Conservation (phyloP, 64 coral and sea anemone genomes). For the Porites australiensis region DNA sequence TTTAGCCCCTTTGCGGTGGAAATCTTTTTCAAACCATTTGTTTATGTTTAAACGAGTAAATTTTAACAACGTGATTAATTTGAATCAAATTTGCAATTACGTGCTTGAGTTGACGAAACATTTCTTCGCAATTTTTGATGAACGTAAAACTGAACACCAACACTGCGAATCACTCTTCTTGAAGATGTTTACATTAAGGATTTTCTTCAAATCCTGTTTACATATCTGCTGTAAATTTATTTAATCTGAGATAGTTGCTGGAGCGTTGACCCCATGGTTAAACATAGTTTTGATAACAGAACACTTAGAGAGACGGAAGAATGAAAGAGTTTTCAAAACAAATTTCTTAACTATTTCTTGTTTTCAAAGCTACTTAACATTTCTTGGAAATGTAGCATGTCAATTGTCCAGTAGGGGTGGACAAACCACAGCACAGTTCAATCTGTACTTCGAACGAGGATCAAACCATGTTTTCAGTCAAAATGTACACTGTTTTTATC, state of each 20-base stretch:
- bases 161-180: not conserved
- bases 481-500: slow-evolving; percentile 5
- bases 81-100: not conserved
- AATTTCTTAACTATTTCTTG: not conserved
- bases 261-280: not conserved
- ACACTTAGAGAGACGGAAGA: slow-evolving; percentile 8
- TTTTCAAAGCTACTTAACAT: not conserved
- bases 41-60: not conserved
- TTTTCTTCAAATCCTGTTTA: slow-evolving; percentile 45
- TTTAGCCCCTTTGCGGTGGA: not conserved
- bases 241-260: slow-evolving; percentile 1
- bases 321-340: slow-evolving; percentile 32
- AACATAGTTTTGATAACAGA: slow-evolving; percentile 29
- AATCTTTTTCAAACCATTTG: not conserved
- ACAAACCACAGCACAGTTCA: not conserved
- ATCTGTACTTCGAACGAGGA: no score
- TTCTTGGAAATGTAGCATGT: no score
- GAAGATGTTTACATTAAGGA: slow-evolving; percentile 9
- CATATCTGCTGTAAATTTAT: not conserved
- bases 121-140: not conserved
- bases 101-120: not conserved
- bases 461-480: not conserved
- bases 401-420: not conserved
- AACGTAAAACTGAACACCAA: not conserved
- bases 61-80: not conserved